Percentiles rank a stretch among this genome's conserved stretches.
phyloP scores from a whole-genome alignment of 2,113 vertebrate genomes.

The Centropus unirufus region DNA sequence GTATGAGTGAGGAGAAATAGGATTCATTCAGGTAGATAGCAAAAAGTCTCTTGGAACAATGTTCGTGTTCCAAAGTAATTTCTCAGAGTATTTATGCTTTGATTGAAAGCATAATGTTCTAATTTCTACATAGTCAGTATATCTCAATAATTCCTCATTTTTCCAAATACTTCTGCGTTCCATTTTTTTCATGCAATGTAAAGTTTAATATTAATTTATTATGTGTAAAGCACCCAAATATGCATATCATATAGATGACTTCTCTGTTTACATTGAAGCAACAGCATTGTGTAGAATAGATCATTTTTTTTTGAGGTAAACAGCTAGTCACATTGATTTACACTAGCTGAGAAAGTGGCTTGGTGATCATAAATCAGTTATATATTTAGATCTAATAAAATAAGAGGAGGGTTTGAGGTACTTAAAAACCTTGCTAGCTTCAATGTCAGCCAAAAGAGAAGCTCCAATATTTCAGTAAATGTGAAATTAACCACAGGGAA shows the following conservation, averaged over 20 bases:
- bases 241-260: not conserved
- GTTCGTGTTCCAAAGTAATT: not conserved
- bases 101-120: not conserved
- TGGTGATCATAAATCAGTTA: not conserved
- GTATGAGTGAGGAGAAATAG: rapidly evolving
- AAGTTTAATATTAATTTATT: constrained; percentile 30
- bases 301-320: constrained; percentile 6
- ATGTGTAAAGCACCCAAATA: not conserved
- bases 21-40: not conserved
- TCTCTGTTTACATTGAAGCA: not conserved
- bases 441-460: not conserved
- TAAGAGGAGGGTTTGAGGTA: not conserved
- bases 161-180: not conserved
- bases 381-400: not conserved
- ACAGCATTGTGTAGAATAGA: not conserved
- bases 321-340: constrained; percentile 18
- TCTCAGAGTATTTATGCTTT: not conserved
- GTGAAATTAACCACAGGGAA: not conserved
- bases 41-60: not conserved
- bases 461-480: not conserved
- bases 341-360: not conserved
- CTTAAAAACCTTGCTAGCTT: not conserved
- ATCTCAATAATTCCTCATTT: not conserved
- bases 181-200: not conserved
- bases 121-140: not conserved